Evolutionary conservation across 30 jellyfish, hydroid and myxozoan genomes (phyloP), one percentile per base, ranked within the genome.

Genomic region (Aurelia sp.): DNA sequence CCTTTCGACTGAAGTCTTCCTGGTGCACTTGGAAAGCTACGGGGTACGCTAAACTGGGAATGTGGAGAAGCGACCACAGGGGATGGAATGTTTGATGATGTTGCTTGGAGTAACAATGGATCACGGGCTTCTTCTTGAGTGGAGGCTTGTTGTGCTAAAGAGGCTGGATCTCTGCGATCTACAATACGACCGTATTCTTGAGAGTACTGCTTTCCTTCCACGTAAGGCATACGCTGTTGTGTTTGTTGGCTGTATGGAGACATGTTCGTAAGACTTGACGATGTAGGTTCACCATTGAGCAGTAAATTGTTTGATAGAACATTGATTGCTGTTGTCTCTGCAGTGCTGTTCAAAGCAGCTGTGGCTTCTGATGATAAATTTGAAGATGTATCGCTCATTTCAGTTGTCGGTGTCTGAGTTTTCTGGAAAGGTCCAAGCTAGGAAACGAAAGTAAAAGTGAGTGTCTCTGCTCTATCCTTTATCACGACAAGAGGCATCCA

Each of bases 341-440:
- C 77, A 11, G 78, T 59, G 65, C 87, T 76, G 31, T 58, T 60
- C 21, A 44, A 35, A 5, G 48, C n/a, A 21, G 58, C 92, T 19
- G 71, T 60, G 52, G 11, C 59, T 31, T 71, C 81, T 13, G 84
- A 55, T 55, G 95, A 66, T 20, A 66, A 53, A 57, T 44, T 86
- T 63, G 92, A 74, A 20, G 90, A 74, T 40, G 86, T 4, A 63
- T 65, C 82, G 74, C 63, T 13, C 73, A 16, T 70, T 31, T 35
- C 81, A 18, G 93, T 52, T 19, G 95, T 75, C 5, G 89, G 73
- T 53, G 95, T 74, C 53, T 82, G 23, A 4, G 85, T 53, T 52
- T 86, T 86, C 72, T 86, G 76, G 76, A 74, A 86, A 19, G 86
- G 86, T 11, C 89, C 95, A 53, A 86, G 85, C 95, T 86, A n/a